A percentile compares a stretch with the other conserved stretches of the same genome.
Conservation (phyloP, 2,888 invertebrate species). For the Argyresthia albistria region DNA sequence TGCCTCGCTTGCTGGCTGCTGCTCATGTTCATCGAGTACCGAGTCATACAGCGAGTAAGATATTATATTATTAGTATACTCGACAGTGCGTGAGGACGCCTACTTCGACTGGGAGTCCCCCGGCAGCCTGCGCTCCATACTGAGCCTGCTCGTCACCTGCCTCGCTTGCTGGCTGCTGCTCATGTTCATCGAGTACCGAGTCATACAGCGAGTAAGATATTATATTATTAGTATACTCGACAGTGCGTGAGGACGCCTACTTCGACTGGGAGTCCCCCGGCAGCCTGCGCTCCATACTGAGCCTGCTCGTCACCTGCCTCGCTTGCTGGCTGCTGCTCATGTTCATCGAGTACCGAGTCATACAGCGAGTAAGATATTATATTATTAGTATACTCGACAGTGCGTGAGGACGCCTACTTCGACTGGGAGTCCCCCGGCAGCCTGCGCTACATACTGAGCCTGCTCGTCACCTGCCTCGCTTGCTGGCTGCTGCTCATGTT, state of each 20-base stretch:
- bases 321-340: constrained; percentile 75
- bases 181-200: constrained; percentile 75
- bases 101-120: constrained; percentile 78
- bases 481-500: constrained; percentile 75
- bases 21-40: constrained; percentile 77
- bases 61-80: too few species aligned
- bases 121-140: constrained; percentile 79
- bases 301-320: constrained; percentile 69
- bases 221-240: too few species aligned
- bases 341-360: constrained; percentile 77
- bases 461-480: constrained; percentile 66
- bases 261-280: constrained; percentile 80
- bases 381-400: too few species aligned
- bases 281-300: constrained; percentile 76
- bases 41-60: constrained; percentile 60
- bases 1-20: constrained; percentile 73
- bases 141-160: constrained; percentile 71
- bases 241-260: constrained; percentile 59
- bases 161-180: constrained; percentile 74
- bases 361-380: constrained; percentile 30
- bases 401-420: constrained; percentile 65
- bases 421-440: constrained; percentile 80
- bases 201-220: constrained; percentile 56
- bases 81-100: constrained; percentile 48
- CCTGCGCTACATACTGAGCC: constrained; percentile 75